A percentile compares a stretch with the other conserved stretches of the same genome.
Evolutionary conservation across 2,113 vertebrate species (phyloP).

Genomic region (Tursiops truncatus): DNA sequence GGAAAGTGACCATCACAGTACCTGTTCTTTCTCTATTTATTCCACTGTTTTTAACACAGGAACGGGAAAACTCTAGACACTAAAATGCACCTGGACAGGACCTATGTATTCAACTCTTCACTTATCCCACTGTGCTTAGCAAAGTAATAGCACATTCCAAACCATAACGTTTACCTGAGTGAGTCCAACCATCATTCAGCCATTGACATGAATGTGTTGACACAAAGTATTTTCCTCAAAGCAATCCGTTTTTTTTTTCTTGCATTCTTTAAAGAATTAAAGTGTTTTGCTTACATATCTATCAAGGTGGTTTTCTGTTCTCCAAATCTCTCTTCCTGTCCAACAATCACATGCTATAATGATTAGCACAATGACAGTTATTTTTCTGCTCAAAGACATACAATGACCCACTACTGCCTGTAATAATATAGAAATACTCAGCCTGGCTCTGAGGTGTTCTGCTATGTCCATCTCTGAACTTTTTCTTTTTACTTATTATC

Average conservation of each 20-base stretch:
- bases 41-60: neutral
- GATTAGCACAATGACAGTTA: neutral
- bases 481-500: neutral
- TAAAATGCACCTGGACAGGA: neutral
- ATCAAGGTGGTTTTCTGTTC: neutral
- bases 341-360: neutral
- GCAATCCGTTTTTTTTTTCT: neutral
- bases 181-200: neutral
- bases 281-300: neutral
- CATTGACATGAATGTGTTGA: neutral
- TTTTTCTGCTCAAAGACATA: neutral
- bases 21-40: neutral
- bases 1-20: neutral
- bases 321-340: neutral
- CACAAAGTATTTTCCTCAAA: neutral
- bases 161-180: neutral
- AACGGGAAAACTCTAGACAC: neutral
- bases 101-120: accelerated
- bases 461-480: neutral
- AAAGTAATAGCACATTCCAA: neutral
- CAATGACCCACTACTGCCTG: neutral
- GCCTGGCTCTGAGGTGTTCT: neutral
- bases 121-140: neutral
- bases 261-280: neutral
- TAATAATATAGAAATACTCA: neutral